Conservation (phyloP, 2,113 vertebrate genomes). For the Cavia aperea region DNA sequence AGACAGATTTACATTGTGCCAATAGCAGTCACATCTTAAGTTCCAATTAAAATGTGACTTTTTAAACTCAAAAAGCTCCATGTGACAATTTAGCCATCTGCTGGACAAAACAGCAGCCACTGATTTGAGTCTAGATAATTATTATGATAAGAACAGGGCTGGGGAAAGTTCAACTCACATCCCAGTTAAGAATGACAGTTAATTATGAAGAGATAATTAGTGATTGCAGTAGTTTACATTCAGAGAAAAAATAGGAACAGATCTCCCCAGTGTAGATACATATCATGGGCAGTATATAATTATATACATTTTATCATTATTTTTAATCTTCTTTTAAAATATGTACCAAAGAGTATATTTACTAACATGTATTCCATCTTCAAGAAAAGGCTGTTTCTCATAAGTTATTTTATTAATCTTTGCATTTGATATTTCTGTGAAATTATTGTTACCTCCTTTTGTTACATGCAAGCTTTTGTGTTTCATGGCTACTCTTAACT, state of each 20-base stretch:
- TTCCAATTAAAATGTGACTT: conserved; percentile 66
- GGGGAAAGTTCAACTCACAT: conserved; percentile 46
- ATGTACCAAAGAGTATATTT: not conserved
- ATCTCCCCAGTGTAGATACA: not conserved
- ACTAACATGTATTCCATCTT: not conserved
- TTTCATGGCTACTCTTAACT: not conserved
- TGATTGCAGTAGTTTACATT: not conserved
- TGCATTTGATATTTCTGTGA: not conserved
- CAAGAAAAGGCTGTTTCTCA: not conserved
- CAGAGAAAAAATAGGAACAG: conserved; percentile 2
- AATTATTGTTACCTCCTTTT: not conserved
- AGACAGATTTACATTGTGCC: conserved; percentile 35
- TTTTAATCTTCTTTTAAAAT: not conserved
- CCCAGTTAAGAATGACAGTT: conserved; percentile 53
- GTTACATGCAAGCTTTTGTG: conserved; percentile 22
- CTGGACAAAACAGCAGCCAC: conserved; percentile 48
- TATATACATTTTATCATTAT: not conserved
- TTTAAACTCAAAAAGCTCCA: conserved; percentile 49
- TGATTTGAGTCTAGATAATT: conserved; percentile 62
- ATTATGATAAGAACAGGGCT: conserved; percentile 36
- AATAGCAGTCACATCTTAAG: conserved; percentile 49
- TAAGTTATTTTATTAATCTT: not conserved
- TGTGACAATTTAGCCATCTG: conserved; percentile 61
- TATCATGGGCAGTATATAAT: not conserved
- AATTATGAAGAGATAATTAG: conserved; percentile 69